Base-by-base conservation (phyloP, 2,113 vertebrate genomes). In the Climacteris rufus region DNA sequence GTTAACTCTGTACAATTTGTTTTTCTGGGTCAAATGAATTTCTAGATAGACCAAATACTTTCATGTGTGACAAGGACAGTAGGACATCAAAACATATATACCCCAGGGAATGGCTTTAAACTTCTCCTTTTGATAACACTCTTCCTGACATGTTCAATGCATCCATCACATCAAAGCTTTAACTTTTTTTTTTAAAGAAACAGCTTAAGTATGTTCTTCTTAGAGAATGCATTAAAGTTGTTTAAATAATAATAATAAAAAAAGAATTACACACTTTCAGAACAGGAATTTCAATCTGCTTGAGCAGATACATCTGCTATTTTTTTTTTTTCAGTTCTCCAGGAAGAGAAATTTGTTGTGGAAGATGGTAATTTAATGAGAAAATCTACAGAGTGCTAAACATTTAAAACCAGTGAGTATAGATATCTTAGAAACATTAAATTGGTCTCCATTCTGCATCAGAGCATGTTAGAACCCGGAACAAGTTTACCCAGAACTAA, bases 21-120 rank as follows among this genome's bases (percentile, higher is more conserved):
- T 96, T 97, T 97, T 97, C 96, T 97, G 87, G 95, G 97, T 97
- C 97, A 97, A 97, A 91, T 65, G 89, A 95, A 94, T 96, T 98
- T 97, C 97, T 97, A 63, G 93, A 93, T 90, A 96, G 95, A 96
- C 83, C 78, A 93, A 96, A 94, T 87, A 94, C 96, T 98, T 98
- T 97, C 85, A 97, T 97, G 84, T 96, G 82, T 96, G 96, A 94
- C 95, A 97, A 97, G 96, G 97, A 97, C 93, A 98, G 95, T 95
- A 75, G 81, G 94, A 97, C 96, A 97, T 97, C 96, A 98, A 97
- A 97, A 97, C 91, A 83, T 52, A 63, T 93, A 94, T 96, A 89
- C 89, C 94, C 89, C 37, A 74, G 93, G 96, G 96, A 97, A 95
- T 19, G 50, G 77, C 93, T 98, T 97, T 87, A 97, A 96, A 96